Evolutionary conservation across 2,113 vertebrate genomes (phyloP).

Genomic region (Bambusicola thoracicus): DNA sequence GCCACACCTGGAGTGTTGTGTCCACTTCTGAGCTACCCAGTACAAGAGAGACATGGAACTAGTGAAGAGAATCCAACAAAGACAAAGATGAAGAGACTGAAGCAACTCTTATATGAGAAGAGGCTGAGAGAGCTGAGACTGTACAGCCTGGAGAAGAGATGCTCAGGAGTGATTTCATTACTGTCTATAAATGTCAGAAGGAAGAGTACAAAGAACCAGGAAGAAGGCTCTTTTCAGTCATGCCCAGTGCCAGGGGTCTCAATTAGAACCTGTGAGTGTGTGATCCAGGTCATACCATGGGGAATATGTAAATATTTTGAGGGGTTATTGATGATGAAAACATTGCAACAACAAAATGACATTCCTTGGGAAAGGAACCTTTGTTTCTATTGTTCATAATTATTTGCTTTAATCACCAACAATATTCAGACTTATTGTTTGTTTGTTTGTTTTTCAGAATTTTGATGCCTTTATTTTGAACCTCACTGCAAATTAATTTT

Average conservation of each 20-base stretch:
- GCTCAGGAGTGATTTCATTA: neutral
- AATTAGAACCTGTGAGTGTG: neutral
- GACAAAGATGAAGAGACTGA: neutral
- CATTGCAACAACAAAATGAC: neutral
- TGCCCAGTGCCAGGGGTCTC: neutral
- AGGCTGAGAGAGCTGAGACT: neutral
- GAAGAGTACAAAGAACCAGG: neutral
- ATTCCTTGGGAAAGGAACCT: neutral
- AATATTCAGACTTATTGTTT: neutral
- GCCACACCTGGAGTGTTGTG: neutral
- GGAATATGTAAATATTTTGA: neutral
- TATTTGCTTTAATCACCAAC: neutral
- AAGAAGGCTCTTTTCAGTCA: neutral
- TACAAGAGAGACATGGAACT: neutral
- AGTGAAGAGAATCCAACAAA: neutral
- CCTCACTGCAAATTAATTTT: neutral
- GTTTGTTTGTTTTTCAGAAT: neutral
- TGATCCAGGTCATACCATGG: neutral
- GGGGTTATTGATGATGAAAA: neutral
- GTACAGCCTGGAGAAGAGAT: neutral
- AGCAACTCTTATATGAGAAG: neutral
- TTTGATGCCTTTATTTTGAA: neutral
- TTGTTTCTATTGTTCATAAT: neutral
- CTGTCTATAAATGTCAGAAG: neutral
- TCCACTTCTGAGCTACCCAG: neutral